phyloP scores from a whole-genome alignment of 2,113 vertebrate species.

The Balaenoptera acutorostrata region DNA sequence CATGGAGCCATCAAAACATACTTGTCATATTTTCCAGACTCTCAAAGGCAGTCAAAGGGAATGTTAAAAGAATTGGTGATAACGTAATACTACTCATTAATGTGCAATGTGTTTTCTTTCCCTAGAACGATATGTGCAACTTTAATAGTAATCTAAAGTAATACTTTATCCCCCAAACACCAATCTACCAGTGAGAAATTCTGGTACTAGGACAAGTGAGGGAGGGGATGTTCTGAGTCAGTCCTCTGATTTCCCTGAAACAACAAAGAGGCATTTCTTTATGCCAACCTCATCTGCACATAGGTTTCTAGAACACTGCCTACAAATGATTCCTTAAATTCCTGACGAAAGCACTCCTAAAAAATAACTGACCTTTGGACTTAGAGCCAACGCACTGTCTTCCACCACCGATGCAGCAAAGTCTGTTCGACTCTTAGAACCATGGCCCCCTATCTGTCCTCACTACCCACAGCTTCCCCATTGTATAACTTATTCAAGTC shows the following conservation, averaged over 20 bases:
- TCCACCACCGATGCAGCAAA: not conserved
- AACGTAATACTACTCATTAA: not conserved
- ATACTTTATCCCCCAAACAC: not conserved
- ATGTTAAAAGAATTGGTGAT: not conserved
- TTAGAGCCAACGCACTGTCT: not conserved
- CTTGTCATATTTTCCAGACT: not conserved
- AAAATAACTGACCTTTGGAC: not conserved
- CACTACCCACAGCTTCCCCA: not conserved
- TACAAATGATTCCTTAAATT: not conserved
- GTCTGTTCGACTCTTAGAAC: not conserved
- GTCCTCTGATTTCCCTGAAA: not conserved
- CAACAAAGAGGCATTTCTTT: not conserved
- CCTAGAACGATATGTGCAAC: not conserved
- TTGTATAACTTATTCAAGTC: not conserved
- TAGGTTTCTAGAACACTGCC: not conserved
- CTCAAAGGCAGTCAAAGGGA: not conserved
- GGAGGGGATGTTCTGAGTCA: not conserved
- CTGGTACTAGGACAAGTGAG: not conserved
- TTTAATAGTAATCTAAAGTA: not conserved
- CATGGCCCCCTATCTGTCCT: not conserved
- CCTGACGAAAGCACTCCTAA: not conserved
- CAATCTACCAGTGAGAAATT: not conserved
- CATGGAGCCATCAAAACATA: not conserved
- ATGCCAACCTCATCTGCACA: not conserved
- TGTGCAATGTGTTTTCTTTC: not conserved